phyloP scores from a whole-genome alignment of 2,113 vertebrate genomes.

The Microcebus griseorufus region DNA sequence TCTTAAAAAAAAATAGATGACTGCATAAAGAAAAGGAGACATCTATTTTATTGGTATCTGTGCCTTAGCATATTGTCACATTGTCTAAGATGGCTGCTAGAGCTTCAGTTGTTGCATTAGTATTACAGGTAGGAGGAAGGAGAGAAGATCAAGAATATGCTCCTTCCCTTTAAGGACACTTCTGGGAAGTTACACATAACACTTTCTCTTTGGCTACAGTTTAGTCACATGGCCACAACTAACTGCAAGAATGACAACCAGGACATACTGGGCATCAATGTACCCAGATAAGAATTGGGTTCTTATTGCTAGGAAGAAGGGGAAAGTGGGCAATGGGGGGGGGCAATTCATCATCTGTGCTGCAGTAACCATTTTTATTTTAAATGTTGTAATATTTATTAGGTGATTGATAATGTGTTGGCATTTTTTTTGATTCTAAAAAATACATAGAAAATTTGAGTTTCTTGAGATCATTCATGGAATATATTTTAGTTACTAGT shows the following conservation, averaged over 20 bases:
- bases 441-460: slow-evolving; percentile 24
- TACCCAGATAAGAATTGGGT: not conserved
- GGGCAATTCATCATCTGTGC: not conserved
- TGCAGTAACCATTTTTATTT: slow-evolving; percentile 42
- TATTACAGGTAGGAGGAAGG: not conserved
- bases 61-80: not conserved
- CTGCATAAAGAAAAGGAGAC: not conserved
- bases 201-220: slow-evolving; percentile 13
- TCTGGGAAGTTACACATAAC: not conserved
- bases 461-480: not conserved
- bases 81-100: not conserved
- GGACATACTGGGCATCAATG: not conserved
- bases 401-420: not conserved
- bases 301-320: not conserved
- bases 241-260: not conserved
- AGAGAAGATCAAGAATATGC: not conserved
- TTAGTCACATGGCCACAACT: not conserved
- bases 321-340: not conserved
- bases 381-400: slow-evolving; percentile 19
- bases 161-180: not conserved
- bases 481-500: not conserved
- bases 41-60: not conserved
- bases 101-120: not conserved
- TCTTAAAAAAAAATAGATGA: not conserved
- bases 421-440: not conserved